Evolutionary conservation across 2,888 invertebrate species (phyloP).

Genomic region (Parelbella ahira): DNA sequence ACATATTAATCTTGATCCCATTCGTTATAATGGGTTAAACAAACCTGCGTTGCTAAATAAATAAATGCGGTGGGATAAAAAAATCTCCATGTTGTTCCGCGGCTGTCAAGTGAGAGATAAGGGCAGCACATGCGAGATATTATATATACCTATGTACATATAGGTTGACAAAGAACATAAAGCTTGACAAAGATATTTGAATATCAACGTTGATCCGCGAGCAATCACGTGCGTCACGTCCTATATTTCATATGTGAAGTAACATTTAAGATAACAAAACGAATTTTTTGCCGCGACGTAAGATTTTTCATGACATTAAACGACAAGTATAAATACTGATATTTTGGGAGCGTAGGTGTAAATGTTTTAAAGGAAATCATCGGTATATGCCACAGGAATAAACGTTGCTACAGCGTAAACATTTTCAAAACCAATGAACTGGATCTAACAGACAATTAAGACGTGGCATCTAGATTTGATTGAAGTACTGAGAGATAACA

Average conservation of each 20-base stretch:
- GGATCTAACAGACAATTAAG: too few relatives aligned
- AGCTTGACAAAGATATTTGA: slow-evolving; percentile 18
- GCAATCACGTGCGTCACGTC: slow-evolving; percentile 21
- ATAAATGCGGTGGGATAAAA: neutral
- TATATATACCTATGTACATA: slow-evolving; percentile 7
- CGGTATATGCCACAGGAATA: neutral
- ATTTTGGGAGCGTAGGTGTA: too few relatives aligned
- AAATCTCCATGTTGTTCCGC: slow-evolving; percentile 10
- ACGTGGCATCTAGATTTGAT: too few relatives aligned
- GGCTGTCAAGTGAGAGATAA: slow-evolving; percentile 13
- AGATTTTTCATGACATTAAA: too few relatives aligned
- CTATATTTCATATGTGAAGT: slow-evolving; percentile 17
- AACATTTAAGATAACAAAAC: neutral
- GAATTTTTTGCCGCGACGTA: too few relatives aligned
- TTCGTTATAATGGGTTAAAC: too few relatives aligned
- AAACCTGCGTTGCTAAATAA: too few relatives aligned
- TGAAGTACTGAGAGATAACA: too few relatives aligned
- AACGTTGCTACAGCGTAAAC: neutral
- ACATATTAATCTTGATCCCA: too few relatives aligned
- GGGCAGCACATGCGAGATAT: slow-evolving; percentile 10
- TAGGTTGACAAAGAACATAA: slow-evolving; percentile 18
- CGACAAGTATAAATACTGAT: slow-evolving; percentile 1
- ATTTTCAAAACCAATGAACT: neutral
- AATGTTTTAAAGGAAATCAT: too few relatives aligned
- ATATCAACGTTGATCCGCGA: slow-evolving; percentile 19